These are phyloP conservation scores for Orchesella cincta DNA, from an alignment of 1,140 invertebrate species.

Conservation along the genomic window DNA sequence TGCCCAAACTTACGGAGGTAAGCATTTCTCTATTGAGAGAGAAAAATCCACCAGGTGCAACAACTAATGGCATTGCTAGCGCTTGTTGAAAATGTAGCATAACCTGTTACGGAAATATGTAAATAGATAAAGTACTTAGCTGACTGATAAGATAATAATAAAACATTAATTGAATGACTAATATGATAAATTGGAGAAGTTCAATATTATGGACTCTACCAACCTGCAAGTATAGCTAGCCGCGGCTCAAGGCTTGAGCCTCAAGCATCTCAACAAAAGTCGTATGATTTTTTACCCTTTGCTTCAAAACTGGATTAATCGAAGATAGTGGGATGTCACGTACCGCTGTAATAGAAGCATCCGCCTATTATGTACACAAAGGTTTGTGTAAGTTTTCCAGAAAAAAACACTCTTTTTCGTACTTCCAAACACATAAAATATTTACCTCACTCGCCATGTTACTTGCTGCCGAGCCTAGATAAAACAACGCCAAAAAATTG, in stretches of 20 bases:
- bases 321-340: background rate
- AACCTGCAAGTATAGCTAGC: too few species aligned
- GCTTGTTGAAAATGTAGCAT: conserved; percentile 10
- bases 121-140: background rate
- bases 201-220: too few species aligned
- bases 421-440: background rate
- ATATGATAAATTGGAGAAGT: too few species aligned
- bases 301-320: background rate
- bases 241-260: too few species aligned
- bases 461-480: background rate
- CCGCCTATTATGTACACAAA: background rate
- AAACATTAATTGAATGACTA: too few species aligned
- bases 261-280: too few species aligned
- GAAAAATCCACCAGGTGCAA: background rate
- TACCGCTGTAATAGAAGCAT: background rate
- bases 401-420: too few species aligned
- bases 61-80: background rate
- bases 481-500: background rate
- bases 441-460: conserved; percentile 17
- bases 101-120: background rate
- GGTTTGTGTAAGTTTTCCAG: background rate
- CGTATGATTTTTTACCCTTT: too few species aligned
- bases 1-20: too few species aligned
- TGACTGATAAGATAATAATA: too few species aligned
- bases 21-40: conserved; percentile 9